Base-by-base conservation (phyloP, 2,888 invertebrate species). In the Tortrix viridana region DNA sequence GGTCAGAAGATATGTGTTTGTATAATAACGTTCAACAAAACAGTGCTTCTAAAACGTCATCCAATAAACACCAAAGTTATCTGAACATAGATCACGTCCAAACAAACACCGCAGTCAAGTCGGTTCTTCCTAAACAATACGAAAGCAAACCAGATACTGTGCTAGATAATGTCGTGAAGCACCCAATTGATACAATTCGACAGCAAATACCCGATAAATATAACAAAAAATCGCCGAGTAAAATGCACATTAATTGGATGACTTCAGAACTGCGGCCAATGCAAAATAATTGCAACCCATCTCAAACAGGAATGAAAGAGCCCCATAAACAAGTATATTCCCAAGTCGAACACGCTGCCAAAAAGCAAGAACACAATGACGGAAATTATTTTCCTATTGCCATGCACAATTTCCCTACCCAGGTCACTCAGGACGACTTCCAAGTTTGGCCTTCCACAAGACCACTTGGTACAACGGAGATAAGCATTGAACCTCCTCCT, bases 221-320 rank as follows among this genome's bases (percentile, higher is more conserved):
- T 71, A 85, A 86, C 0, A 92, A 92, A 69, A 92, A 91, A 67
- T 88, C 88, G 5, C 88, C 89, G 1, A 88, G 72, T 62, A 92
- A 92, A 82, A 90, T 85, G 86, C 92, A 91, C 66, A 92, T 92
- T 37, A 92, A 92, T 71, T 92, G 92, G 92, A 92, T 92, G 92
- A 92, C 92, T 19, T 92, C 92, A 18, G 92, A 92, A 81, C 84
- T 84, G 48, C 84, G 90, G 67, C 82, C 91, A 16, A 82, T 86
- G 75, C 88, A 89, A 75, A 86, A 78, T 68, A 82, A 79, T 71
- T 88, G 81, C 67, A 86, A 80, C 60, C 72, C 81, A 63, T 66
- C 74, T 32, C 80, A 85, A 60, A 57, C 75, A 43, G 81, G 81
- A 26, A 68, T 77, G 53, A 91, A 91, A 76, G 86, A 86, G 44